These are phyloP conservation scores for Ciconia stormi DNA, from an alignment of 2,113 vertebrate genomes.

Conservation along the genomic window DNA sequence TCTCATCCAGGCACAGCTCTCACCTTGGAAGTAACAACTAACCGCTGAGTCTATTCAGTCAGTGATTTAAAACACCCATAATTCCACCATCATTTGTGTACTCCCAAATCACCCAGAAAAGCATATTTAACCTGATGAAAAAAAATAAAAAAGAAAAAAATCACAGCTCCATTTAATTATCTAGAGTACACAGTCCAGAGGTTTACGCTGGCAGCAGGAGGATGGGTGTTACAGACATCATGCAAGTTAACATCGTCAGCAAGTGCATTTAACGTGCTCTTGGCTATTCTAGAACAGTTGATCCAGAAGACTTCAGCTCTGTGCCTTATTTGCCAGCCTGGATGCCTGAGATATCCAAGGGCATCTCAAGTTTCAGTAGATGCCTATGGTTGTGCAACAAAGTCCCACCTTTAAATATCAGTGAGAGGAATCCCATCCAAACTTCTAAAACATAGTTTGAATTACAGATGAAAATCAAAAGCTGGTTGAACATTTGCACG, in stretches of 20 bases:
- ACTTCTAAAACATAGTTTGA: neutral
- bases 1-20: neutral
- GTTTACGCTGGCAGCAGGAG: neutral
- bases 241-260: neutral
- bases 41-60: accelerated
- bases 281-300: neutral
- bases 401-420: neutral
- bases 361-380: neutral
- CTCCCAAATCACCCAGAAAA: neutral
- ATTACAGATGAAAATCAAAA: neutral
- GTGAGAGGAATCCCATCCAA: neutral
- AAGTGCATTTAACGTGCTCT: neutral
- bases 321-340: neutral
- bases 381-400: neutral
- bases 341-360: neutral
- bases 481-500: neutral
- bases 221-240: neutral
- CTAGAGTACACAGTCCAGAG: neutral
- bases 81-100: neutral
- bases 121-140: too few relatives aligned
- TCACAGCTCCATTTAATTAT: neutral
- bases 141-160: neutral
- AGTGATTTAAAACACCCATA: neutral
- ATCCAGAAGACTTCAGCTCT: neutral
- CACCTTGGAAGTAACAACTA: neutral